phyloP scores from a whole-genome alignment of 2,113 vertebrate species.

The Sula dactylatra region DNA sequence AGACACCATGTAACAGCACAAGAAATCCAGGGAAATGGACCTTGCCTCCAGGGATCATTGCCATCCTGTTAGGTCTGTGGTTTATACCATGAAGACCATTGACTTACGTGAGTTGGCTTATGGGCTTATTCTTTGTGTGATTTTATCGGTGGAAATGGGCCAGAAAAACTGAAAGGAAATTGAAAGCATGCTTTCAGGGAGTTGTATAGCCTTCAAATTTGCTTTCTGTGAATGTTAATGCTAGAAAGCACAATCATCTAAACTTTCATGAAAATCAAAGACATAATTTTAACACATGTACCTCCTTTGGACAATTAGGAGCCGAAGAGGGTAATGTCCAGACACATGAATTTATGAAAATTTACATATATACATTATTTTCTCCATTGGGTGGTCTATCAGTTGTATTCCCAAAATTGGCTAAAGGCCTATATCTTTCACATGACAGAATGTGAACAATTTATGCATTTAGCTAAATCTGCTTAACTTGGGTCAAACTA shows the following conservation, averaged over 20 bases:
- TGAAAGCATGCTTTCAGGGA: not conserved
- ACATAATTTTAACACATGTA: not conserved
- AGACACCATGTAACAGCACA: not conserved
- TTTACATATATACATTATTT: not conserved
- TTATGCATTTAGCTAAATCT: constrained; percentile 41
- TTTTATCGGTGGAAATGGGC: not conserved
- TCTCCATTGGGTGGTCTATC: not conserved
- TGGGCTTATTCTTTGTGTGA: not conserved
- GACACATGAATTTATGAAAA: not conserved
- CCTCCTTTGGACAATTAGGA: not conserved
- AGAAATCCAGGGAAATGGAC: not conserved
- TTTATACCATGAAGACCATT: not conserved
- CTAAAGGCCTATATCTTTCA: constrained; percentile 8
- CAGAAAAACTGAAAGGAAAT: not conserved
- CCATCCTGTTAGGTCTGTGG: not conserved
- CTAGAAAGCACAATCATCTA: not conserved
- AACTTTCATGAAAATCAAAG: not conserved
- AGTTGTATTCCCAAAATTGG: not conserved
- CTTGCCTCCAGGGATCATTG: not conserved
- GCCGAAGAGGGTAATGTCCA: not conserved
- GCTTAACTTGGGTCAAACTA: constrained; percentile 24
- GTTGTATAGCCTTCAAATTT: not conserved
- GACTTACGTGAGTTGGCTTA: not conserved
- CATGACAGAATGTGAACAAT: constrained; percentile 48
- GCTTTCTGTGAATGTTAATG: not conserved